phyloP scores from a whole-genome alignment of 2,888 invertebrate species.

The Drosophila aldrichi region DNA sequence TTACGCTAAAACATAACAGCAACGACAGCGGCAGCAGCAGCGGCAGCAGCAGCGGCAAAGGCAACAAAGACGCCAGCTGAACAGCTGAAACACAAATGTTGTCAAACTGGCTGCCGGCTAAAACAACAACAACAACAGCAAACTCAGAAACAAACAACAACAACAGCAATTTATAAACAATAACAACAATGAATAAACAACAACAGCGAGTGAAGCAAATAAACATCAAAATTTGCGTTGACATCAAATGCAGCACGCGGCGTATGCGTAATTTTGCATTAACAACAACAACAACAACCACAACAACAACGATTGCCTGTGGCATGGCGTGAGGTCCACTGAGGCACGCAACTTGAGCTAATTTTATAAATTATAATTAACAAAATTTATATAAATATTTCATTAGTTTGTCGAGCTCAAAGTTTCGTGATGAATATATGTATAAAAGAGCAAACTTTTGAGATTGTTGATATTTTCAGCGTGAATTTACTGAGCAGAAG shows the following conservation, averaged over 20 bases:
- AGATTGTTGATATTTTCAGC: too few species aligned
- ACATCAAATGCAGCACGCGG: conserved; percentile 44
- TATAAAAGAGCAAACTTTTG: too few species aligned
- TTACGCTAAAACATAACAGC: conserved; percentile 68
- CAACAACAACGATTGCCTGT: neutral
- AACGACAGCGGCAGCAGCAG: conserved; percentile 14
- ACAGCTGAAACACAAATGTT: conserved; percentile 43
- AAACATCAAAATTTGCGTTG: conserved; percentile 59
- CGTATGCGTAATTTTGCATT: conserved; percentile 58
- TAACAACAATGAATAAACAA: conserved; percentile 24
- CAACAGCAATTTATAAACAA: conserved; percentile 9
- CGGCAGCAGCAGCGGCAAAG: conserved; percentile 1
- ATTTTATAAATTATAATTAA: conserved; percentile 13
- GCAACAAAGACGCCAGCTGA: conserved; percentile 8
- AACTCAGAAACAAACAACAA: conserved; percentile 15
- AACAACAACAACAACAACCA: conserved; percentile 12
- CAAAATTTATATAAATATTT: conserved; percentile 14
- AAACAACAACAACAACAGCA: conserved; percentile 21
- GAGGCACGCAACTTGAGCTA: neutral
- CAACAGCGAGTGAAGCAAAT: conserved; percentile 37
- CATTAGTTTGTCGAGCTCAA: neutral
- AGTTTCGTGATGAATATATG: neutral
- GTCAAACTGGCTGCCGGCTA: conserved; percentile 37
- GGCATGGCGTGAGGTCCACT: neutral
- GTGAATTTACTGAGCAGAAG: too few species aligned